phyloP scores from a whole-genome alignment of 1,140 invertebrate genomes.

The Drosophila guanche region DNA sequence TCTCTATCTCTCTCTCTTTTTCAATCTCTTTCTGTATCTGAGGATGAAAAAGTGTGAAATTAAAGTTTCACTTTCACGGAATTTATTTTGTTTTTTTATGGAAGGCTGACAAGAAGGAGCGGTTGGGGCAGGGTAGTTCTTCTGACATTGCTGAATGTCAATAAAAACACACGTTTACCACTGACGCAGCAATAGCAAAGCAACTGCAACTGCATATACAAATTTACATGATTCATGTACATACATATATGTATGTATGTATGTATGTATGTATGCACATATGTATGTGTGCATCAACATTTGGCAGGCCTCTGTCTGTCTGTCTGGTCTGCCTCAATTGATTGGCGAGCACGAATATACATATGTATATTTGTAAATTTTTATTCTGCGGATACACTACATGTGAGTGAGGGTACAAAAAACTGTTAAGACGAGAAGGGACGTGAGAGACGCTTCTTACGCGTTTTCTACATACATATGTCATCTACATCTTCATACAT shows the following conservation, averaged over 20 bases:
- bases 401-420: background rate
- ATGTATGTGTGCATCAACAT: constrained; percentile 30
- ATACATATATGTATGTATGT: background rate
- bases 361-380: constrained; percentile 36
- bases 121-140: background rate
- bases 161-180: constrained; percentile 24
- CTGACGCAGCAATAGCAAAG: constrained; percentile 23
- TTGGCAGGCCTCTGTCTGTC: constrained; percentile 27
- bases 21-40: constrained; percentile 50
- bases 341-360: constrained; percentile 59
- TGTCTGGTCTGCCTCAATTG: constrained; percentile 30
- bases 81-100: constrained; percentile 31
- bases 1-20: background rate
- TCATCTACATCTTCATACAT: too few relatives aligned
- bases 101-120: constrained; percentile 26
- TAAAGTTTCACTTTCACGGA: constrained; percentile 62
- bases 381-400: constrained; percentile 20
- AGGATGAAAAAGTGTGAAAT: constrained; percentile 33
- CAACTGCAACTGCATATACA: constrained; percentile 29
- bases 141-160: constrained; percentile 76
- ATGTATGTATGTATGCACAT: background rate
- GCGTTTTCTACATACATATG: too few relatives aligned
- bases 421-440: too few relatives aligned
- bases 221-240: background rate
- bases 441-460: too few relatives aligned